Evolutionary conservation across 2,113 vertebrate genomes (phyloP), one percentile per base, ranked within the genome.

Genomic region (Dunckerocampus dactyliophorus): DNA sequence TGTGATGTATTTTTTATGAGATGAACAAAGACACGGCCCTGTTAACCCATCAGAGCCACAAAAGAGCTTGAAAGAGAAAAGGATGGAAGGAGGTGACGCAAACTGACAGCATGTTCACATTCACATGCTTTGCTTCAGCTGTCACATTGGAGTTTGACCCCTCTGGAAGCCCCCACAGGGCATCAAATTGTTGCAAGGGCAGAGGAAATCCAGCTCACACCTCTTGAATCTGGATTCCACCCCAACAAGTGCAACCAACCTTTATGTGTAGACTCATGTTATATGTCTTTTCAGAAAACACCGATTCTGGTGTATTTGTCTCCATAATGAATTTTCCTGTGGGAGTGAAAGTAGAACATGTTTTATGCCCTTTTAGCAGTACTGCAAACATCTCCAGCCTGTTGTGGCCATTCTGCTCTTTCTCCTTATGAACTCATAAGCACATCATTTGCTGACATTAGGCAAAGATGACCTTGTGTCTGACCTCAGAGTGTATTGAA

Each of bases 81-180:
- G 55, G 72, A 71, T 12, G 51, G 75, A 70, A 63, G 45, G 46
- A 58, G 71, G 60, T 68, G 75, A 69, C 63, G 74, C 59, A 46
- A 81, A 69, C 66, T 79, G 68, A 84, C 80, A 77, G 68, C 48
- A 70, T 77, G 81, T 82, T 86, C 84, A 82, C 67, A 49, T 80
- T 77, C 71, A 79, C 76, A 67, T 63, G 68, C 77, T 87, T 78
- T 65, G 80, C 80, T 74, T 71, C 75, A 64, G 70, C 75, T 82
- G 79, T 87, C 79, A 88, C 74, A 85, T 80, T 76, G 73, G 76
- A 80, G 75, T 77, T 76, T 22, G 72, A 71, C 74, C 72, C 45
- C 19, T 71, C 57, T 75, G 14, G 62, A 63, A 60, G 19, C 58
- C 72, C 67, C 70, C 0, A 14, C 10, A 63, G 72, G 76, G 76